Base-by-base conservation (phyloP, 2,888 invertebrate genomes). In the Coleophora flavipennella region DNA sequence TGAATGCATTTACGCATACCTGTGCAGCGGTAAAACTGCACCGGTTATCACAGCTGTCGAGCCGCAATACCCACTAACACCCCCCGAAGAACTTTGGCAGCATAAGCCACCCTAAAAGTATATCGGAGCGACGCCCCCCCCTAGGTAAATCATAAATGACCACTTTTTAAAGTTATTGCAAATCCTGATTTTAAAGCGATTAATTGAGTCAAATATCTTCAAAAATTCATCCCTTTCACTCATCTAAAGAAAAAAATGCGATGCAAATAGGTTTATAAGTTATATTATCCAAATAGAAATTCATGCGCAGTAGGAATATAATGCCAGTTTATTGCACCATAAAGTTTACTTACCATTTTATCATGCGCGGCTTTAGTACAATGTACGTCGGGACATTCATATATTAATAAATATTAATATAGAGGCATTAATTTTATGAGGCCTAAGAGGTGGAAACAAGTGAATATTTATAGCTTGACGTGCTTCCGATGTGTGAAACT, bases 361-460 rank as follows among this genome's bases (percentile, higher is more conserved):
- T 70, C 71, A 75, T 69, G 67, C 55, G 56, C 52, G 57, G 67
- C 67, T 69, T 73, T 59, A 61, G 57, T 57, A 66, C 64, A 60
- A 52, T 57, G 67, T 62, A 59, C 53, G 55, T 44, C 52, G 57
- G 64, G 65, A 63, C 61, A 68, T 70, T 67, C 68, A 63, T 70
- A 70, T 70, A 75, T 77, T 76, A 80, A 79, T 79, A 79, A 80
- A 80, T 79, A 78, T 73, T 75, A 80, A 80, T 80, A 75, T 69
- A 59, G 56, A 58, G 57, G 67, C 67, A 81, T 81, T 80, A 80
- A 78, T 70, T 79, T 81, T 76, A 83, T 61, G 76, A 71, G 68
- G 71, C 67, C 75, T 76, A 74, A 77, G 73, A 78, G 73, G 69
- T 70, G 69, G 68, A 70, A 74, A 72, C 70, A 71, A 75, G 76